These are phyloP conservation scores for Trididemnum clinides DNA, from an alignment of 23 tunicate species.

Conservation along the genomic window DNA sequence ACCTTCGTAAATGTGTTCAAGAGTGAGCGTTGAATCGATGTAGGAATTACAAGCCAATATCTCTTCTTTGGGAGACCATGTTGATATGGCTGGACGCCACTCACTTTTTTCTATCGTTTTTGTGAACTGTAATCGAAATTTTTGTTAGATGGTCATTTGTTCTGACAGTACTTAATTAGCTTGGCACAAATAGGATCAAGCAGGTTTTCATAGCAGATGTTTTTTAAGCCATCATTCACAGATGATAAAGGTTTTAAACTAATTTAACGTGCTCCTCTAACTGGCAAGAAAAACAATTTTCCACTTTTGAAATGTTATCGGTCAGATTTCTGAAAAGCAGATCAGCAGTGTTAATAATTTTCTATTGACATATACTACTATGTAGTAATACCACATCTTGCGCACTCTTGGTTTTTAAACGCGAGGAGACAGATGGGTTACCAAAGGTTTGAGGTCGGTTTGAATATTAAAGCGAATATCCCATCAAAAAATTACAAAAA, in stretches of 20 bases:
- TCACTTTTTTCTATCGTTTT: background rate
- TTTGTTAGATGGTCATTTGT: background rate
- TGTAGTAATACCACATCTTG: conserved; percentile 10
- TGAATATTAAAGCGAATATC: background rate
- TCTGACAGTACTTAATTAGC: conserved; percentile 3
- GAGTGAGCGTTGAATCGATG: background rate
- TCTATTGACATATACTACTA: conserved; percentile 28
- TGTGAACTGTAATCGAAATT: background rate
- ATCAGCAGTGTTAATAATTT: conserved; percentile 1
- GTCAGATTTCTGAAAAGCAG: conserved; percentile 5
- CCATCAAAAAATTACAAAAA: background rate
- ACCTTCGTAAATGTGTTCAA: conserved; percentile 7
- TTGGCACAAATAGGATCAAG: background rate
- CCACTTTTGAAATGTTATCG: background rate
- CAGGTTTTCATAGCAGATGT: background rate
- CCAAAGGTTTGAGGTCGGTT: conserved; percentile 55
- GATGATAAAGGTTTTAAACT: background rate
- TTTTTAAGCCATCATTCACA: background rate
- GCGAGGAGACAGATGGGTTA: conserved; percentile 1
- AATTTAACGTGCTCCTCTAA: background rate
- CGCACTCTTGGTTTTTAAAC: conserved; percentile 11
- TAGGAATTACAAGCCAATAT: conserved; percentile 4
- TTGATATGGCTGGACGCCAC: background rate
- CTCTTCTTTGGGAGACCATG: background rate
- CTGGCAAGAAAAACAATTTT: background rate